A percentile compares a stretch with the other conserved stretches of the same genome.
phyloP scores from a whole-genome alignment of 2,888 invertebrate species.

The Exephanes ischioxanthus region DNA sequence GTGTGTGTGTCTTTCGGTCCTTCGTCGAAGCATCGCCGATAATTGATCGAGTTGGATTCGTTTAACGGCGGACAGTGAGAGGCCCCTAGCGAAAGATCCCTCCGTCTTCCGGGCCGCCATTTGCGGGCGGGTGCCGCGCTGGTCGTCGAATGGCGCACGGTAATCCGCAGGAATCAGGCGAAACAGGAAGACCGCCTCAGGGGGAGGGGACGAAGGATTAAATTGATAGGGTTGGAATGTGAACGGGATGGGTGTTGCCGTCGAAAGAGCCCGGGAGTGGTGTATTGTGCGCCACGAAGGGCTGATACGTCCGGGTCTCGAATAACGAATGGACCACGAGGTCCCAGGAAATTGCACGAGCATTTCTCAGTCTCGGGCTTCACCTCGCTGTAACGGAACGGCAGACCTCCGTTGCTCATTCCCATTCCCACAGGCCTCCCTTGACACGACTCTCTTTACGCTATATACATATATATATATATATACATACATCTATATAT shows the following conservation, averaged over 20 bases:
- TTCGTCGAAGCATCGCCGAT: constrained; percentile 10
- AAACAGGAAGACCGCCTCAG: not conserved
- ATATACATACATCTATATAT: not conserved
- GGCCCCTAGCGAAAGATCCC: not conserved
- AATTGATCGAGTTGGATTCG: constrained; percentile 26
- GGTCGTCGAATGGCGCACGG: constrained; percentile 14
- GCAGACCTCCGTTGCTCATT: constrained; percentile 29
- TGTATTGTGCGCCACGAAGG: constrained; percentile 48
- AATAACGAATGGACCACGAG: constrained; percentile 75
- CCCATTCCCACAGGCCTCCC: constrained; percentile 19
- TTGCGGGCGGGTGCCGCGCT: not conserved
- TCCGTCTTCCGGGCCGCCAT: not conserved
- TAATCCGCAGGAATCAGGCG: not conserved
- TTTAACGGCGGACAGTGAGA: constrained; percentile 1
- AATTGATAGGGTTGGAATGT: constrained; percentile 58
- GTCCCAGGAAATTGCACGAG: constrained; percentile 75
- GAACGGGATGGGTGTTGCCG: constrained; percentile 35
- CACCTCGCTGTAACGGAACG: constrained; percentile 33
- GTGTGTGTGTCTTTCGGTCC: not conserved
- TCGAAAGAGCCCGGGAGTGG: constrained; percentile 21
- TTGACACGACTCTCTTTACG: constrained; percentile 2
- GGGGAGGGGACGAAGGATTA: constrained; percentile 17
- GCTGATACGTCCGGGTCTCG: constrained; percentile 69
- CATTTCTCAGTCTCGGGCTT: constrained; percentile 72
- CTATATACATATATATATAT: not conserved